Conservation (phyloP, 2,888 invertebrate genomes). For the Drosophila pseudotakahashii region DNA sequence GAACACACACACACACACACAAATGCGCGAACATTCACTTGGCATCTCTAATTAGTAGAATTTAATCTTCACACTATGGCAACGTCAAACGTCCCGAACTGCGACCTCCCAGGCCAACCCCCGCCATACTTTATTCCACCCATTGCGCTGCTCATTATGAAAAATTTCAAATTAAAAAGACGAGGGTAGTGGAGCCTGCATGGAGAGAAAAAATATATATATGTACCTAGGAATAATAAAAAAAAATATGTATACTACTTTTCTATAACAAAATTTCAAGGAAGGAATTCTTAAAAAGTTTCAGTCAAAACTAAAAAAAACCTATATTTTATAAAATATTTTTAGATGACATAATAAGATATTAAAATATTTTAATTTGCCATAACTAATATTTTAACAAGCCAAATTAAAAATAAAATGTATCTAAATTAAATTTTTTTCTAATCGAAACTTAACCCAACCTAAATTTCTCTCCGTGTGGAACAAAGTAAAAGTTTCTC, state of each 20-base stretch:
- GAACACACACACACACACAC: slow-evolving; percentile 1
- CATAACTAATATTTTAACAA: no score
- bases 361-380: no score
- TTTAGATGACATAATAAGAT: no score
- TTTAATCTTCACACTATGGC: slow-evolving; percentile 80
- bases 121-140: slow-evolving; percentile 28
- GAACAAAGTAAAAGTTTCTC: slow-evolving; percentile 67
- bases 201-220: background rate
- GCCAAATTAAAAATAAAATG: no score
- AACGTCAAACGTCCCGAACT: slow-evolving; percentile 64
- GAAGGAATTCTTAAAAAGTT: no score
- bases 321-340: no score
- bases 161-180: slow-evolving; percentile 79
- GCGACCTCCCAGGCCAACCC: slow-evolving; percentile 12
- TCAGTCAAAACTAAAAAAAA: no score
- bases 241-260: no score
- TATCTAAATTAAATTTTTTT: no score
- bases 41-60: slow-evolving; percentile 80
- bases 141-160: slow-evolving; percentile 71
- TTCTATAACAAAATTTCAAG: no score
- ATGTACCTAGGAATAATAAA: background rate
- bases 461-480: slow-evolving; percentile 1
- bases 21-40: slow-evolving; percentile 78
- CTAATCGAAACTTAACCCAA: no score
- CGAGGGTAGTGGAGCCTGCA: slow-evolving; percentile 45